Base-by-base conservation (phyloP, 2,113 vertebrate species). In the Pyxicephalus adspersus region DNA sequence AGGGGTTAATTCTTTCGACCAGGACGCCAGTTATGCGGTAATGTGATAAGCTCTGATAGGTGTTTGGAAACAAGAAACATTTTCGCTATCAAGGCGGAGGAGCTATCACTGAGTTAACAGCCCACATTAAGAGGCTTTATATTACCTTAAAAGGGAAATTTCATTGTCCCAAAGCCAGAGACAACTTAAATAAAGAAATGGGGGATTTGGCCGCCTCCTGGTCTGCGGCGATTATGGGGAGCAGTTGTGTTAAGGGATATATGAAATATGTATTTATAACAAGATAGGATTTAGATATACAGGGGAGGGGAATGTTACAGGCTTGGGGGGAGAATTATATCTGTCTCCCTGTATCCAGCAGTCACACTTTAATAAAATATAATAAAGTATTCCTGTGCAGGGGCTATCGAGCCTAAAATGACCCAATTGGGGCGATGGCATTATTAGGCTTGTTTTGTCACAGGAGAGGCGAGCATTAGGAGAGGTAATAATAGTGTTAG, bases 141-240 rank as follows among this genome's bases (percentile, higher is more conserved):
- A 38, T 54, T 13, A 31, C 76, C 76, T 38, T 78, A 67, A 45
- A 78, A 67, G 76, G 76, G 5, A 55, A 31, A 23, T 31, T 20
- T 23, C 38, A 13, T 45, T 45, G 38, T 45, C 38, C 38, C 38
- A 6, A 13, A 45, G 8, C 38, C 38, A 45, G 38, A 13, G 38
- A 45, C 73, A 50, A 22, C 23, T 19, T 77, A 22, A 18, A 26
- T 23, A 23, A 45, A 45, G 4, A 38, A 34, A 60, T n/a, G 0
- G 16, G 29, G 15, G 60, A 76, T 2, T 18, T 52, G 38, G 23
- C 38, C 0, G 19, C 13, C 5, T 31, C 57, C 72, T 26, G 20
- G 11, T 45, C 70, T 29, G 16, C 19, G 38, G 18, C 18, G 19
- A 17, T 17, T 25, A 4, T 64, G 16, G 1, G 26, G 15, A 28